A percentile compares a stretch with the other conserved stretches of the same genome.
Evolutionary conservation across 2,797 vertebrate species (phyloP).

Genomic region (Hyperoplus lanceolatus): DNA sequence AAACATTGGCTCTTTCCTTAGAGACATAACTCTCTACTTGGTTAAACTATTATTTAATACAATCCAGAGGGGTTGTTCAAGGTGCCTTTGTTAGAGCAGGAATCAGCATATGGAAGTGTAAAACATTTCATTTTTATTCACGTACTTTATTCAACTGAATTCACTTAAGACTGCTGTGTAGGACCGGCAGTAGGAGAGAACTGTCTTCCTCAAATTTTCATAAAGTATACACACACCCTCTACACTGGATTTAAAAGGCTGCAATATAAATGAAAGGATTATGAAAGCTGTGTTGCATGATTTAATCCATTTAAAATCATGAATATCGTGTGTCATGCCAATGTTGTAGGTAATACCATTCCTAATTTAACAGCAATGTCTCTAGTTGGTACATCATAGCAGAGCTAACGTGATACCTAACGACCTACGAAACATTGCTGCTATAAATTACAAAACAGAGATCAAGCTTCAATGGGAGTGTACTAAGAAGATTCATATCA

Average conservation of each 20-base stretch:
- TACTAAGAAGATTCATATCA: background rate
- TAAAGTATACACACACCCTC: background rate
- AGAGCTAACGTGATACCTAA: background rate
- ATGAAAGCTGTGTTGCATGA: background rate
- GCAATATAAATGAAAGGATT: background rate
- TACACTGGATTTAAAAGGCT: background rate
- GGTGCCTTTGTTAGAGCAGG: slow-evolving; percentile 13
- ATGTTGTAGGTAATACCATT: background rate
- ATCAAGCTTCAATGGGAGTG: background rate
- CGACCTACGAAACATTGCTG: background rate
- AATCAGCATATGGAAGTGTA: slow-evolving; percentile 19
- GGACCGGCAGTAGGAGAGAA: background rate
- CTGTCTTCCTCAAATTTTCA: background rate
- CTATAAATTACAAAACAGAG: background rate
- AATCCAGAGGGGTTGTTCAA: slow-evolving; percentile 26
- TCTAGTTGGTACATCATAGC: background rate
- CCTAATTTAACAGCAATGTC: background rate
- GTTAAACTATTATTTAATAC: slow-evolving; percentile 31
- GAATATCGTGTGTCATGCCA: background rate
- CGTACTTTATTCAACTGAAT: slow-evolving; percentile 13
- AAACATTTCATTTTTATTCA: slow-evolving; percentile 6
- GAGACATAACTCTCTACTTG: slow-evolving; percentile 24
- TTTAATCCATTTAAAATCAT: background rate
- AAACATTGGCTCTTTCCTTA: slow-evolving; percentile 7
- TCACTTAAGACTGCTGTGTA: slow-evolving; percentile 6